Conservation (phyloP, 2,888 invertebrate genomes). For the Tortricodes alternella region DNA sequence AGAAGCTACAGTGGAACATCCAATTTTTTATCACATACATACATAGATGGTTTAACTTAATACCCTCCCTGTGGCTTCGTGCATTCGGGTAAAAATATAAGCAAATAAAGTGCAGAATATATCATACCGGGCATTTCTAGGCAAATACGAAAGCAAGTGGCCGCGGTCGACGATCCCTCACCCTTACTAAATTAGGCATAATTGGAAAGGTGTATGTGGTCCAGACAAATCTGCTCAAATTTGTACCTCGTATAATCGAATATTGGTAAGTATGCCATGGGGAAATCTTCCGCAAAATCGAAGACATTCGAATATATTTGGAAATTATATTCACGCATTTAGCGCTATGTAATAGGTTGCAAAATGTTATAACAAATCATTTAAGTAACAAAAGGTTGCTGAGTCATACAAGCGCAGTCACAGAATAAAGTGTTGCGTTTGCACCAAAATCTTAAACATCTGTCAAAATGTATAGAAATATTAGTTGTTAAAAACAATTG, state of each 20-base stretch:
- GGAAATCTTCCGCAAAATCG: slow-evolving; percentile 6
- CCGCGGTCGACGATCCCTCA: slow-evolving; percentile 7
- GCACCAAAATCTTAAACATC: too few relatives aligned
- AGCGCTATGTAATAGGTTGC: too few relatives aligned
- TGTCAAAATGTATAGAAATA: too few relatives aligned
- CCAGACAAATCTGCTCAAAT: slow-evolving; percentile 21
- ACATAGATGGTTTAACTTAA: too few relatives aligned
- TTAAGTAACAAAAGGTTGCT: too few relatives aligned
- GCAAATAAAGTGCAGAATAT: background rate
- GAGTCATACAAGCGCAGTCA: too few relatives aligned
- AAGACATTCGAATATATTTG: slow-evolving; percentile 5
- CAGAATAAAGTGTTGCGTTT: too few relatives aligned
- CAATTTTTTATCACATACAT: too few relatives aligned
- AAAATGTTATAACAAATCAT: too few relatives aligned
- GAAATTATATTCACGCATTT: background rate
- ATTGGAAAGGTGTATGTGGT: slow-evolving; percentile 27
- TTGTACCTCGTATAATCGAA: slow-evolving; percentile 16
- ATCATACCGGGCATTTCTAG: background rate
- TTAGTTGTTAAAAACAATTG: too few relatives aligned
- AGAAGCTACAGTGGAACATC: too few relatives aligned
- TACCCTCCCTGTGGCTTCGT: too few relatives aligned
- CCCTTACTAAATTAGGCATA: slow-evolving; percentile 21
- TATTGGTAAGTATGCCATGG: background rate
- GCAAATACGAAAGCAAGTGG: background rate
- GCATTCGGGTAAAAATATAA: background rate